Evolutionary conservation across 1,140 invertebrate species (phyloP).

Genomic region (Augochlora pura): DNA sequence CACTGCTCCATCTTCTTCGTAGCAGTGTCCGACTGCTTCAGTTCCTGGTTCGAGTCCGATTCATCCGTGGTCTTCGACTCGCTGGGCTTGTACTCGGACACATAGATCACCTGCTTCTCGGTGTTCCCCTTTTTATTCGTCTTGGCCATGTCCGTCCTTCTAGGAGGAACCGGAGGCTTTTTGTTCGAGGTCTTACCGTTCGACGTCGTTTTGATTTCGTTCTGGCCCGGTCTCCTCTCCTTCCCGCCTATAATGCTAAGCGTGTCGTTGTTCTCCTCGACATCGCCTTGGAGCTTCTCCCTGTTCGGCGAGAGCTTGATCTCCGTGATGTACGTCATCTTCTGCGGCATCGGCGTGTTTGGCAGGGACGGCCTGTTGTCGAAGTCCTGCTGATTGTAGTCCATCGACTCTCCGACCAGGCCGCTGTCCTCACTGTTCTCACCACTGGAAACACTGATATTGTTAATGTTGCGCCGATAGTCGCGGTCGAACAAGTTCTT

Average conservation of each 20-base stretch:
- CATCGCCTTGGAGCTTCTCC: conserved; percentile 59
- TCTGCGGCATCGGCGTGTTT: conserved; percentile 76
- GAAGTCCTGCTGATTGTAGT: conserved; percentile 64
- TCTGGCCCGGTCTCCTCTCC: conserved; percentile 53
- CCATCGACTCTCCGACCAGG: conserved; percentile 69
- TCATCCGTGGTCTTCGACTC: conserved; percentile 52
- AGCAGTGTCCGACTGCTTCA: conserved; percentile 45
- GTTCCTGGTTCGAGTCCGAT: conserved; percentile 26
- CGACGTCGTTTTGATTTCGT: conserved; percentile 68
- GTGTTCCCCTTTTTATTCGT: conserved; percentile 55
- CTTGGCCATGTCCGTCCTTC: conserved; percentile 71
- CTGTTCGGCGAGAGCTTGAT: conserved; percentile 77
- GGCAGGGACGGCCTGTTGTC: conserved; percentile 73
- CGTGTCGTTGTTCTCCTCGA: conserved; percentile 63
- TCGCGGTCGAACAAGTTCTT: conserved; percentile 62
- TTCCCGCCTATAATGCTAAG: conserved; percentile 57
- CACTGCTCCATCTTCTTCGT: conserved; percentile 71
- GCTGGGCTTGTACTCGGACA: conserved; percentile 74
- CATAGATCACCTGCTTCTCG: conserved; percentile 76
- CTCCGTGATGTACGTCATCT: conserved; percentile 79
- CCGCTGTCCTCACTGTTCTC: conserved; percentile 77
- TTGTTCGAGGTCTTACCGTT: conserved; percentile 74
- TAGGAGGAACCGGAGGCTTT: conserved; percentile 77
- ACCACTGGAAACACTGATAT: conserved; percentile 75
- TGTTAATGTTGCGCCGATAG: conserved; percentile 74